Percentiles rank a stretch among this genome's conserved stretches.
Conservation (phyloP, 2,113 vertebrate genomes). For the Probosciger aterrimus region DNA sequence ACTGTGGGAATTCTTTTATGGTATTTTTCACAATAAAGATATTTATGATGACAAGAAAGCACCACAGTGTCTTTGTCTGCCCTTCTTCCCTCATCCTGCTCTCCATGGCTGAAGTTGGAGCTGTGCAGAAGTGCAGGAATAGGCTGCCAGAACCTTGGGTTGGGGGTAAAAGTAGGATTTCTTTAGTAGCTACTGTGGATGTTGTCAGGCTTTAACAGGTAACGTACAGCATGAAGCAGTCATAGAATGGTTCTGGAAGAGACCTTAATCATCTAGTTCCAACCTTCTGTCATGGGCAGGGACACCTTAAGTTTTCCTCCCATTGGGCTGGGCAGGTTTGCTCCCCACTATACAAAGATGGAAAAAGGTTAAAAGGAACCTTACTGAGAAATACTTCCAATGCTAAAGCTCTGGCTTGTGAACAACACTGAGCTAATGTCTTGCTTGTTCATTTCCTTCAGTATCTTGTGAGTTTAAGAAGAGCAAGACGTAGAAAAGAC, state of each 20-base stretch:
- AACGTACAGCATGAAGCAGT: neutral
- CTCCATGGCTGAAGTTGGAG: neutral
- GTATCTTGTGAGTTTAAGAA: neutral
- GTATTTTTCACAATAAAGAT: conserved; percentile 81
- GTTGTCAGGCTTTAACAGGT: neutral
- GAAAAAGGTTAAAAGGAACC: neutral
- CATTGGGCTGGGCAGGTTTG: neutral
- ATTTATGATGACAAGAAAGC: conserved; percentile 73
- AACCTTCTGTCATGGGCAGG: neutral
- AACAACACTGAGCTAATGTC: neutral
- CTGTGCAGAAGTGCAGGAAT: neutral
- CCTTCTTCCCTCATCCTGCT: neutral
- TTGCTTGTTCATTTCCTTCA: neutral
- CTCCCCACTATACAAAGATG: neutral
- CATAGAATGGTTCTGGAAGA: neutral
- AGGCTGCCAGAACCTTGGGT: neutral
- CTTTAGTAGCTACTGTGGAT: accelerated
- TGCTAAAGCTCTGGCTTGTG: neutral
- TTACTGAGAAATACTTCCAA: neutral
- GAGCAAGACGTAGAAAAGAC: neutral
- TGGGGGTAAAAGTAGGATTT: too few relatives aligned
- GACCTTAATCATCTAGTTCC: neutral
- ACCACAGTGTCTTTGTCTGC: neutral
- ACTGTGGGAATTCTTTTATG: conserved; percentile 76
- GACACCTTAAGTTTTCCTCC: neutral